phyloP scores from a whole-genome alignment of 2,797 vertebrate species.

The Pseudochirops corinnae region DNA sequence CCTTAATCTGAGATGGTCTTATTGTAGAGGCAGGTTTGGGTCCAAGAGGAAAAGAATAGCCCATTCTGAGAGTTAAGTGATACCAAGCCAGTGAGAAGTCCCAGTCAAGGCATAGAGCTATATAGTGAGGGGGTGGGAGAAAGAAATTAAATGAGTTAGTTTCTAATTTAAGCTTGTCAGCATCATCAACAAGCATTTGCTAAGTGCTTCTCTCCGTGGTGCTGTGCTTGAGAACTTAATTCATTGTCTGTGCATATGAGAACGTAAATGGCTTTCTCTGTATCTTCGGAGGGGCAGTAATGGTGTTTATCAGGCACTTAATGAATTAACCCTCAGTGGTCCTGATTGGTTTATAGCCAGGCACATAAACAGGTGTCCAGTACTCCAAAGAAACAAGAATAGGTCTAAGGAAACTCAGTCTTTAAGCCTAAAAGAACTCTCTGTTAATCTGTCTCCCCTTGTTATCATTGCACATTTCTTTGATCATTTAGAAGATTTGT shows the following conservation, averaged over 20 bases:
- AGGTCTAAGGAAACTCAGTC: conserved; percentile 7
- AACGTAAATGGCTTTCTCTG: conserved; percentile 64
- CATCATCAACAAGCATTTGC: conserved; percentile 71
- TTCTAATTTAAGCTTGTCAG: conserved; percentile 77
- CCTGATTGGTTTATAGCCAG: conserved; percentile 25
- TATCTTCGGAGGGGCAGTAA: conserved; percentile 59
- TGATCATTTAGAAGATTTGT: background rate
- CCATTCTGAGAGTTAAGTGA: conserved; percentile 45
- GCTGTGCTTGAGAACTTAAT: conserved; percentile 71
- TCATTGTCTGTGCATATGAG: conserved; percentile 64
- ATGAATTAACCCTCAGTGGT: conserved; percentile 66
- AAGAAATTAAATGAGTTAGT: conserved; percentile 62
- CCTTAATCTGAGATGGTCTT: background rate
- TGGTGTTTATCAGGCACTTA: conserved; percentile 68
- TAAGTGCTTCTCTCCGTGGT: conserved; percentile 66
- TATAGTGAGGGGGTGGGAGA: background rate
- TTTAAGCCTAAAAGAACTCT: conserved; percentile 1
- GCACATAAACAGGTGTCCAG: conserved; percentile 19
- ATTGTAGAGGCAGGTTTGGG: background rate
- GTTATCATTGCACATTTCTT: background rate
- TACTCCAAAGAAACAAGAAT: conserved; percentile 12
- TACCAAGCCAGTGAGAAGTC: conserved; percentile 13
- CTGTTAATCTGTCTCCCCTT: background rate
- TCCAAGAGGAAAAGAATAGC: background rate
- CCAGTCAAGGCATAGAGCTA: conserved; percentile 30